Percentiles rank a stretch among this genome's conserved stretches.
Conservation (phyloP, 2,113 vertebrate genomes). For the Centropus bengalensis region DNA sequence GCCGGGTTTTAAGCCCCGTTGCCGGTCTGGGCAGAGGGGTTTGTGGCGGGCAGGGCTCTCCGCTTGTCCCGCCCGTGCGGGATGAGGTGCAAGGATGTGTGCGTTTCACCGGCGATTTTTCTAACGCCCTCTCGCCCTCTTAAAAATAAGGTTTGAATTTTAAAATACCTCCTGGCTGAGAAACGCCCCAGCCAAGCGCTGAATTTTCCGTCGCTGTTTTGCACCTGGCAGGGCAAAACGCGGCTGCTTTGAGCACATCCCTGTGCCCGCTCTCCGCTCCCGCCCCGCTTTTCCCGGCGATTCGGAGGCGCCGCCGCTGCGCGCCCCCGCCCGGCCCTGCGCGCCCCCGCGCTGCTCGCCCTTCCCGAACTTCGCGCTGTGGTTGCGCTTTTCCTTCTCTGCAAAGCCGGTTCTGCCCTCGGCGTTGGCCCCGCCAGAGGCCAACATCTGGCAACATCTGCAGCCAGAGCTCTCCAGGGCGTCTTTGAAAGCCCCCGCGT, state of each 20-base stretch:
- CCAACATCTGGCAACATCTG: background rate
- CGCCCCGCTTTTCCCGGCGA: fast-evolving
- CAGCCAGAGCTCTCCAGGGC: fast-evolving
- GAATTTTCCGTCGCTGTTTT: background rate
- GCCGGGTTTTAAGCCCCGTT: background rate
- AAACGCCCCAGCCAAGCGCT: background rate
- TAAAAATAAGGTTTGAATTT: background rate
- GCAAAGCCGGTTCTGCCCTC: background rate
- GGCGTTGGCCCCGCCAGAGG: fast-evolving
- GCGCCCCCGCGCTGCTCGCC: background rate
- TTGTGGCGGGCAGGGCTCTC: background rate
- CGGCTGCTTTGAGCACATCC: background rate
- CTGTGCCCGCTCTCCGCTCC: too few species aligned
- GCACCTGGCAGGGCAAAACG: background rate
- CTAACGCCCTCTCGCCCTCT: background rate
- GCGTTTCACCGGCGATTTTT: background rate
- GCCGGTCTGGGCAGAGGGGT: background rate
- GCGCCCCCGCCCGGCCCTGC: background rate
- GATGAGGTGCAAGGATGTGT: background rate
- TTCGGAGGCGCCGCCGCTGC: background rate
- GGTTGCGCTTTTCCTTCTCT: background rate
- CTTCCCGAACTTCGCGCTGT: fast-evolving
- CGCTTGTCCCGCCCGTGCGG: background rate
- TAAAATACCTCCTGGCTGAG: background rate
- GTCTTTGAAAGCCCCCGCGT: fast-evolving